These are phyloP conservation scores for Anomalospiza imberbis DNA, from an alignment of 2,797 vertebrate species.

Conservation along the genomic window DNA sequence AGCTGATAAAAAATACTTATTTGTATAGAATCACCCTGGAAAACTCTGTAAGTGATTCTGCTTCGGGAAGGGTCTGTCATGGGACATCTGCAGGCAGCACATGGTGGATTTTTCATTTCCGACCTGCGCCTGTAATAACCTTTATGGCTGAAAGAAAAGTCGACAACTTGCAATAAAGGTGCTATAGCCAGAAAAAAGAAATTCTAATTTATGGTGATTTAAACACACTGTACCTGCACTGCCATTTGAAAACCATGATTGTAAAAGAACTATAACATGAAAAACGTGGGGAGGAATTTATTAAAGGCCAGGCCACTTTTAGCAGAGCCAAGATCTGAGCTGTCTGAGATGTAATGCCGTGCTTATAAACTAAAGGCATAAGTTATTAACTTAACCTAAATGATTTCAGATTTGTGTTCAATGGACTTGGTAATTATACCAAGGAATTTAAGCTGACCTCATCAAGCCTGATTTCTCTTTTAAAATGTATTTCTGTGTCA, in stretches of 20 bases:
- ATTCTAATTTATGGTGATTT: slow-evolving; percentile 57
- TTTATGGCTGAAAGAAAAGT: slow-evolving; percentile 40
- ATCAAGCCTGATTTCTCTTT: slow-evolving; percentile 67
- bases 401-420: slow-evolving; percentile 70
- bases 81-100: background rate
- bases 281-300: slow-evolving; percentile 60
- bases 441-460: slow-evolving; percentile 67
- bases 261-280: slow-evolving; percentile 58
- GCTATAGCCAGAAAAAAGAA: slow-evolving; percentile 4
- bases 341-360: slow-evolving; percentile 50
- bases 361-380: slow-evolving; percentile 60
- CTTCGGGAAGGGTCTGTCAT: background rate
- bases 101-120: slow-evolving; percentile 52
- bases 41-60: background rate
- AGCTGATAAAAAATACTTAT: background rate
- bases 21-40: background rate
- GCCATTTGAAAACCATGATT: slow-evolving; percentile 45
- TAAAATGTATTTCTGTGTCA: slow-evolving; percentile 68
- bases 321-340: slow-evolving; percentile 53
- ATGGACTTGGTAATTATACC: slow-evolving; percentile 60
- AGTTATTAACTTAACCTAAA: slow-evolving; percentile 70
- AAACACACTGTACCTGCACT: slow-evolving; percentile 34
- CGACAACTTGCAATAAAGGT: slow-evolving; percentile 39
- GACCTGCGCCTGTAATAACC: background rate
- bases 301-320: slow-evolving; percentile 56